Percentiles rank a stretch among this genome's conserved stretches.
phyloP scores from a whole-genome alignment of 1,140 invertebrate species.

The Oryctes rhinoceros region DNA sequence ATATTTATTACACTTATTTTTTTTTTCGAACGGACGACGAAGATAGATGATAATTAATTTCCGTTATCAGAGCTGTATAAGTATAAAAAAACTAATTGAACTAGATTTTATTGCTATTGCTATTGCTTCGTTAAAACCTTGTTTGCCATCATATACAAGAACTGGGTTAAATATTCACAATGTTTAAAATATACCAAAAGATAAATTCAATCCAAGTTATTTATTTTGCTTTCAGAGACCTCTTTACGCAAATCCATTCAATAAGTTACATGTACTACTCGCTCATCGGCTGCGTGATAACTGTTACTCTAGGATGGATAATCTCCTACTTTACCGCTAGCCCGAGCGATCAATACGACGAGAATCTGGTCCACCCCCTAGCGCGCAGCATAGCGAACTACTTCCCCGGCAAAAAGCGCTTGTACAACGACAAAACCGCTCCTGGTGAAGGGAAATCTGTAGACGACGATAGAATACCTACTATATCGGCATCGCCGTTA shows the following conservation, averaged over 20 bases:
- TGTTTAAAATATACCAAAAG: background rate
- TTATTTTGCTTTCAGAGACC: constrained; percentile 61
- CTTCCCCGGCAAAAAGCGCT: constrained; percentile 65
- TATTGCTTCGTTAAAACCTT: too few species aligned
- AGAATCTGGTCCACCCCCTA: constrained; percentile 72
- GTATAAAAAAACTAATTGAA: too few species aligned
- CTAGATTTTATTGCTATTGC: too few species aligned
- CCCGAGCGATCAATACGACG: constrained; percentile 72
- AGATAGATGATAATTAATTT: too few species aligned
- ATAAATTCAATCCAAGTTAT: background rate
- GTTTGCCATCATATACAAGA: too few species aligned
- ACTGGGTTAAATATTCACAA: too few species aligned
- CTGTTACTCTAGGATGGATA: constrained; percentile 70
- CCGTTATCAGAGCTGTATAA: too few species aligned
- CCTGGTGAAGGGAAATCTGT: constrained; percentile 6
- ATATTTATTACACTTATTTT: too few species aligned
- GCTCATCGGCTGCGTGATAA: constrained; percentile 72
- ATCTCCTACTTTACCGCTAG: constrained; percentile 71
- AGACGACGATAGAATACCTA: constrained; percentile 21
- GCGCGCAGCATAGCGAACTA: constrained; percentile 67
- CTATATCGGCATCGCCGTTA: constrained; percentile 4
- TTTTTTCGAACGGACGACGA: too few species aligned
- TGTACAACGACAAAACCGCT: constrained; percentile 47
- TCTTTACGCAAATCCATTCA: constrained; percentile 68
- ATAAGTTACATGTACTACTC: constrained; percentile 83